Conservation (phyloP, 2,888 invertebrate species). For the Volucella zonaria region DNA sequence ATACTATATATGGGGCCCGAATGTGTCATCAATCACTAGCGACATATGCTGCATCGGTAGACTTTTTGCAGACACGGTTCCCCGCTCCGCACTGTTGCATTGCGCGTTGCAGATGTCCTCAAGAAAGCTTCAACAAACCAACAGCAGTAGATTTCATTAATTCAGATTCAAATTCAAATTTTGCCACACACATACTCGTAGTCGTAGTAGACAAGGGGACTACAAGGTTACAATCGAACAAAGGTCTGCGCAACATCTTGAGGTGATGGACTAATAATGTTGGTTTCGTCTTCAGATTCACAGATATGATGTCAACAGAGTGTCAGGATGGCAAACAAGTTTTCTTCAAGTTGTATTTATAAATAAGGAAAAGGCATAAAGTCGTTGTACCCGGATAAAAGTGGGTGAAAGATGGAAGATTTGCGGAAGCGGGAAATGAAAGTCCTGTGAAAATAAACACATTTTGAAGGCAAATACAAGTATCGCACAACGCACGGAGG, state of each 20-base stretch:
- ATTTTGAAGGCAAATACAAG: slow-evolving; percentile 65
- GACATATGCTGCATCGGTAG: slow-evolving; percentile 72
- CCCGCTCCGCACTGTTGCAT: slow-evolving; percentile 61
- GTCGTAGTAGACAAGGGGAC: slow-evolving; percentile 9
- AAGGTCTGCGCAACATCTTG: slow-evolving; percentile 68
- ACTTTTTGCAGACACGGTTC: slow-evolving; percentile 55
- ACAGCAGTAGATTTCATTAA: slow-evolving; percentile 65
- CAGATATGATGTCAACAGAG: slow-evolving; percentile 59
- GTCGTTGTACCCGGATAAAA: slow-evolving; percentile 26
- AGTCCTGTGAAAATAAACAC: slow-evolving; percentile 70
- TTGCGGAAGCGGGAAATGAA: neutral
- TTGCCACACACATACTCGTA: slow-evolving; percentile 25
- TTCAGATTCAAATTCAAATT: slow-evolving; percentile 73
- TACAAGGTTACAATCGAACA: slow-evolving; percentile 49
- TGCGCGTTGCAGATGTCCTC: slow-evolving; percentile 46
- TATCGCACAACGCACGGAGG: slow-evolving; percentile 1
- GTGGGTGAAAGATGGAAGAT: neutral
- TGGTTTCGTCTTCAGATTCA: slow-evolving; percentile 52
- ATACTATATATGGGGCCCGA: slow-evolving; percentile 15
- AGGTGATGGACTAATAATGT: slow-evolving; percentile 73
- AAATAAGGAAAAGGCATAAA: slow-evolving; percentile 56
- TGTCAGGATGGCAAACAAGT: slow-evolving; percentile 71
- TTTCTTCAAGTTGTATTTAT: slow-evolving; percentile 55
- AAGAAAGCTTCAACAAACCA: slow-evolving; percentile 42
- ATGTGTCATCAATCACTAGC: slow-evolving; percentile 71